Percentiles rank a stretch among this genome's conserved stretches.
phyloP scores from a whole-genome alignment of 1,140 invertebrate species.

The Zaprionus africanus region DNA sequence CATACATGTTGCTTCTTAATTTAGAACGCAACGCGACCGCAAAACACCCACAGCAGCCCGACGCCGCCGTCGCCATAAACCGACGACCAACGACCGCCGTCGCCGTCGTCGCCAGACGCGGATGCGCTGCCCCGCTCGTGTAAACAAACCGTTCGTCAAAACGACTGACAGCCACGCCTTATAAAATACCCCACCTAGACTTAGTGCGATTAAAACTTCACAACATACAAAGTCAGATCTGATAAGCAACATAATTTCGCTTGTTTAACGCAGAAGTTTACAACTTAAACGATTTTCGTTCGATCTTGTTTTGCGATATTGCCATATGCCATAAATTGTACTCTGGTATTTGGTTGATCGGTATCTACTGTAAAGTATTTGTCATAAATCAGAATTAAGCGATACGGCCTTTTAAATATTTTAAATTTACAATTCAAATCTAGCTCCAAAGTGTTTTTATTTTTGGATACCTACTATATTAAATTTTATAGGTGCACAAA shows the following conservation, averaged over 20 bases:
- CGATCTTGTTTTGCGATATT: neutral
- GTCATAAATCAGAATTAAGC: constrained; percentile 3
- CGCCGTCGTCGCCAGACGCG: constrained; percentile 6
- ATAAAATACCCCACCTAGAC: constrained; percentile 50
- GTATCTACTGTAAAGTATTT: neutral
- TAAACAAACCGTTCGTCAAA: constrained; percentile 74
- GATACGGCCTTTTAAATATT: constrained; percentile 1
- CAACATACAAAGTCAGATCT: constrained; percentile 15
- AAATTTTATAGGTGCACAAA: constrained; percentile 8
- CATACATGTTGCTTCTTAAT: constrained; percentile 59
- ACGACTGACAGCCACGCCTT: constrained; percentile 23
- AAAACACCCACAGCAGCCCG: constrained; percentile 56
- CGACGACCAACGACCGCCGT: too few relatives aligned
- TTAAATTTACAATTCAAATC: constrained; percentile 4
- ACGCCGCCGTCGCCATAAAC: neutral
- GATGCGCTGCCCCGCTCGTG: constrained; percentile 39
- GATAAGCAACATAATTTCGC: constrained; percentile 25
- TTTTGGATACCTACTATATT: neutral
- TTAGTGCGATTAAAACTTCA: constrained; percentile 67
- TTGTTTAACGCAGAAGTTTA: constrained; percentile 7
- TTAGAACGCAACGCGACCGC: constrained; percentile 70
- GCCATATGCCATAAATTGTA: neutral
- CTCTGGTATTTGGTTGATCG: neutral
- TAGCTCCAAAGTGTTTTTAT: neutral
- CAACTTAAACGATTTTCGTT: neutral